Evolutionary conservation across 2,113 vertebrate genomes (phyloP).

Genomic region (Chlorocebus sabaeus): DNA sequence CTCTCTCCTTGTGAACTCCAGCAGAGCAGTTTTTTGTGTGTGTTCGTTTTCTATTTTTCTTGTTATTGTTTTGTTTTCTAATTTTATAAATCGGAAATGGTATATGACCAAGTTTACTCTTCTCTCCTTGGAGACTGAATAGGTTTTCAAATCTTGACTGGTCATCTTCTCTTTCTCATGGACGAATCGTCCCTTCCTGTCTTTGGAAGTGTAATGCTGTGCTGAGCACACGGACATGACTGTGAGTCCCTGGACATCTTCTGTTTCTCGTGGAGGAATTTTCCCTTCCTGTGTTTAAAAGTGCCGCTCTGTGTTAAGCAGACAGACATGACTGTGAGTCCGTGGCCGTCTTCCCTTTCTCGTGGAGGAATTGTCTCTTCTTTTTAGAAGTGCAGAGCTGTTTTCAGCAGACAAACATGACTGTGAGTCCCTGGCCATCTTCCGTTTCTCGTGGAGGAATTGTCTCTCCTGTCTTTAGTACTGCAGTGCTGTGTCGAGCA

Average conservation of each 20-base stretch:
- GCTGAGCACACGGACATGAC: background rate
- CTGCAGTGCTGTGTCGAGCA: background rate
- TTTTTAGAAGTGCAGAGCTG: too few species aligned
- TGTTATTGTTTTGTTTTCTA: background rate
- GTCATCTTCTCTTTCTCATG: rapidly evolving
- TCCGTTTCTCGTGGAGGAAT: rapidly evolving
- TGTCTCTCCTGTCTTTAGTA: background rate
- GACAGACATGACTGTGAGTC: background rate
- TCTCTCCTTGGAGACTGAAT: background rate
- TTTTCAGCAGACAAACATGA: background rate
- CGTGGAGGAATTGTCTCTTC: too few species aligned
- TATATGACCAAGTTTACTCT: background rate
- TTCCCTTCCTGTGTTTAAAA: too few species aligned
- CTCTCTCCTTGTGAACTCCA: background rate
- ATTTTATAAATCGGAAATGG: too few species aligned
- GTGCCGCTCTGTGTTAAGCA: background rate
- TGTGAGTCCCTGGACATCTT: too few species aligned
- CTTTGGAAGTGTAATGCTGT: too few species aligned
- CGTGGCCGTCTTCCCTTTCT: background rate
- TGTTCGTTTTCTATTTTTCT: background rate
- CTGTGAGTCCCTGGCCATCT: background rate
- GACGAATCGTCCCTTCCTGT: too few species aligned
- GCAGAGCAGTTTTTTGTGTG: too few species aligned
- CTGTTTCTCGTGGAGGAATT: rapidly evolving
- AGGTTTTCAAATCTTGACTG: too few species aligned